phyloP scores from a whole-genome alignment of 2,888 invertebrate species.

The Dynastes tityus region DNA sequence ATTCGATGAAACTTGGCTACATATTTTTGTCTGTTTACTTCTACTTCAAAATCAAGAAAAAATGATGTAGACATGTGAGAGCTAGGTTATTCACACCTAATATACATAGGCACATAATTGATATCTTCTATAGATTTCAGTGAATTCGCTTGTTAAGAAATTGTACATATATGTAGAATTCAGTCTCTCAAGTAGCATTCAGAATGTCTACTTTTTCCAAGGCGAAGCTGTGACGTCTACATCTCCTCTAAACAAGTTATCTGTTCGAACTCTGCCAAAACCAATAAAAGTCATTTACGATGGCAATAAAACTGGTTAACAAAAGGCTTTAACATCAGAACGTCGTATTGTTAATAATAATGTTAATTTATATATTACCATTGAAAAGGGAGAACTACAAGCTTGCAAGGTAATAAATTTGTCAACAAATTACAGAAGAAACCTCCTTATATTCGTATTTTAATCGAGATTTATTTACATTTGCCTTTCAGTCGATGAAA shows the following conservation, averaged over 20 bases:
- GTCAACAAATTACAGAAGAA: background rate
- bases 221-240: too few relatives aligned
- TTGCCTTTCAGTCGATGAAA: slow-evolving; percentile 1
- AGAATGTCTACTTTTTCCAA: too few relatives aligned
- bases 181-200: background rate
- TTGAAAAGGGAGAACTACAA: background rate
- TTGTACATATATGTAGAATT: background rate
- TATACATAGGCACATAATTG: too few relatives aligned
- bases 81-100: too few relatives aligned
- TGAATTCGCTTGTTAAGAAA: too few relatives aligned
- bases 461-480: slow-evolving; percentile 20
- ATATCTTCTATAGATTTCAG: too few relatives aligned
- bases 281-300: slow-evolving; percentile 18
- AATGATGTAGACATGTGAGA: too few relatives aligned
- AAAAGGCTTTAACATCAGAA: slow-evolving; percentile 19
- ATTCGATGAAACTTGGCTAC: too few relatives aligned
- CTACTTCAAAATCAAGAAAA: too few relatives aligned
- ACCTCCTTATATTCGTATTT: background rate
- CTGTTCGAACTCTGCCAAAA: slow-evolving; percentile 7
- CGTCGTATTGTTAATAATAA: slow-evolving; percentile 21
- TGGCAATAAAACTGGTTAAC: slow-evolving; percentile 24
- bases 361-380: background rate
- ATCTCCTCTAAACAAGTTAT: slow-evolving; percentile 16
- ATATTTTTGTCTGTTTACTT: too few relatives aligned
- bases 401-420: background rate